Evolutionary conservation across 23 tunicate genomes (phyloP), one percentile per base, ranked within the genome.

Genomic region (Ciona savignyi): DNA sequence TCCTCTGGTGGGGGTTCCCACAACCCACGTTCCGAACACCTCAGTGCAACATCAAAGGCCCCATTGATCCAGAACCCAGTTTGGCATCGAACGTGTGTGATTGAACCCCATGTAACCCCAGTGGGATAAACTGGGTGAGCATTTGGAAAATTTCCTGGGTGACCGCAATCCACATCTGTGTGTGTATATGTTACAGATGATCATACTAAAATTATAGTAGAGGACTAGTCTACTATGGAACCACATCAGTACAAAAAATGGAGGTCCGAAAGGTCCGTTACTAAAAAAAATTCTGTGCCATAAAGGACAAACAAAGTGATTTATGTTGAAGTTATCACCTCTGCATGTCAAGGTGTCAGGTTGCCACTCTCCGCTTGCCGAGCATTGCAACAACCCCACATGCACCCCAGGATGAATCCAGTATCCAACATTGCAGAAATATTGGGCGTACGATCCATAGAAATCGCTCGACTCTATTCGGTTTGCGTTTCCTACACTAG

Each of bases 1-100:
- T 73, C 23, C 33, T 70, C 87, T 6, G 84, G 84, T 23, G 80
- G 60, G 1, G 96, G 87, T n/a, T 70, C 67, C 96, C 96, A 88
- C 20, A 75, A 56, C 1, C 96, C 96, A 33, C 66, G 77, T 23
- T 51, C 70, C 22, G 73, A 29, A 48, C 96, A 88, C 49, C 25
- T 62, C 2, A 88, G 3, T 0, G 78, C 69, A 61, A 72, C 65
- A 25, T 20, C 20, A 28, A 26, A 63, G 24, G 22, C 24, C 9
- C 77, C 68, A 3, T 42, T 62, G 25, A 77, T 27, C 84, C 83
- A 73, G 60, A 69, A 88, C 2, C 96, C 96, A 32, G 67, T 79
- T 34, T 62, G 65, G 60, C 96, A 88, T 21, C 75, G 30, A 4
- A 82, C 22, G 4, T 33, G n/a, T 0, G 87, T 83, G 25, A 77